Base-by-base conservation (phyloP, 2,113 vertebrate genomes). In the Nycticryphes semicollaris region DNA sequence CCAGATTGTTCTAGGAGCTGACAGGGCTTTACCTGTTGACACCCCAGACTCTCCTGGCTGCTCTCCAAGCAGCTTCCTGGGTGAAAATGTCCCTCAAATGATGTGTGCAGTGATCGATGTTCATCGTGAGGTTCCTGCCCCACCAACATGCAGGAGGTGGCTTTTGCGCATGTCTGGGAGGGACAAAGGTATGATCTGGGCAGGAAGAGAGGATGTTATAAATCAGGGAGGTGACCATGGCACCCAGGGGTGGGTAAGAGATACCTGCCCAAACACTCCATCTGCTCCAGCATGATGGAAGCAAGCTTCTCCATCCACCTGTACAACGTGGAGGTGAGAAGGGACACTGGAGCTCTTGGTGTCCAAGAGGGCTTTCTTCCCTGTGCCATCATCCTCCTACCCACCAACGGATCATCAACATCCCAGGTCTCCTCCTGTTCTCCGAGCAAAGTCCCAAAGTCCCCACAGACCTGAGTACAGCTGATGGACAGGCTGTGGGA, bases 291-390 rank as follows among this genome's bases (percentile, higher is more conserved):
- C 0, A 1, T 1, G 2, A 51, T 3, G 6, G 43, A 31, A 24
- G 41, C 1, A 1, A 31, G 17, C 13, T 54, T 27, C 62, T 54
- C 31, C 17, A 1, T n/a, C 57, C 11, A 19, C 7, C 35, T 2
- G 0, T 12, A 9, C 45, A 45, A 4, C 0, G 0, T 0, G 1
- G n/a, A 39, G 27, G 10, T 16, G 66, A 60, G 64, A 25, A 2
- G 45, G 31, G 13, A 16, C 18, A 28, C 50, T 2, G 2, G 64
- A 64, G 39, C 39, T 39, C 14, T 33, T 24, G 76, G 69, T 33
- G 28, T 3, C 25, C 0, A 7, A 41, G 47, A 54, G 60, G 28
- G 35, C 35, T 19, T 51, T 25, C 41, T 37, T 21, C 10, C 59
- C 66, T 2, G 1, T 41, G 43, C 16, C 7, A 6, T 3, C 59